Evolutionary conservation across 2,888 invertebrate genomes (phyloP).

Genomic region (Lepetodrilus schrolli): DNA sequence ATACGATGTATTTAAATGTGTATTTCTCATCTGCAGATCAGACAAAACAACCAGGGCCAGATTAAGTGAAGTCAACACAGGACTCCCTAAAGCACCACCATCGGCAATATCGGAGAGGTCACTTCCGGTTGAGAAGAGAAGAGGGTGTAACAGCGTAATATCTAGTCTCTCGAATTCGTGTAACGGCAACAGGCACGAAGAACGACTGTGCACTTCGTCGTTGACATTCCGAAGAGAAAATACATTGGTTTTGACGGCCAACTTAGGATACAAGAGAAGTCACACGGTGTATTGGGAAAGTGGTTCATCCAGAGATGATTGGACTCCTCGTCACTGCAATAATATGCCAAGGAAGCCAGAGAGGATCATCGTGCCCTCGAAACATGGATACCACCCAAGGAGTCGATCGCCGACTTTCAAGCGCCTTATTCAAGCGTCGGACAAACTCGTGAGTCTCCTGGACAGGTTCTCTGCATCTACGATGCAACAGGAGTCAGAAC

Average conservation of each 20-base stretch:
- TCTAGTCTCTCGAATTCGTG: too few relatives aligned
- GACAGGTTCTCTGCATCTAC: neutral
- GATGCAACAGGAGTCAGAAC: neutral
- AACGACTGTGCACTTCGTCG: neutral
- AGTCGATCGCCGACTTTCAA: constrained; percentile 28
- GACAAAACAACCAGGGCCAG: too few relatives aligned
- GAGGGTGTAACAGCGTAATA: too few relatives aligned
- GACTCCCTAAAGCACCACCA: neutral
- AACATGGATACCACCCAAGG: constrained; percentile 24
- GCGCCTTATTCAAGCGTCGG: neutral
- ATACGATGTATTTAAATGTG: too few relatives aligned
- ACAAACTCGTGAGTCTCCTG: neutral
- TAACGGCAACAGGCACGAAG: too few relatives aligned
- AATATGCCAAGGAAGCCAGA: neutral
- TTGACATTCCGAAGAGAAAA: neutral
- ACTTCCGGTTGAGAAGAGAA: neutral
- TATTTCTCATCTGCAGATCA: too few relatives aligned
- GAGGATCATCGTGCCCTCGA: constrained; percentile 9
- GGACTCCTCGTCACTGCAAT: neutral
- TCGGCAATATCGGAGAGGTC: neutral
- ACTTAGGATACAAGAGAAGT: neutral
- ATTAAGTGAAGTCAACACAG: too few relatives aligned
- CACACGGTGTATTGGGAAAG: neutral
- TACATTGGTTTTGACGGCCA: neutral
- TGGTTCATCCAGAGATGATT: too few relatives aligned